These are phyloP conservation scores for Drosophila anomelani DNA, from an alignment of 2,888 invertebrate genomes.

Conservation along the genomic window DNA sequence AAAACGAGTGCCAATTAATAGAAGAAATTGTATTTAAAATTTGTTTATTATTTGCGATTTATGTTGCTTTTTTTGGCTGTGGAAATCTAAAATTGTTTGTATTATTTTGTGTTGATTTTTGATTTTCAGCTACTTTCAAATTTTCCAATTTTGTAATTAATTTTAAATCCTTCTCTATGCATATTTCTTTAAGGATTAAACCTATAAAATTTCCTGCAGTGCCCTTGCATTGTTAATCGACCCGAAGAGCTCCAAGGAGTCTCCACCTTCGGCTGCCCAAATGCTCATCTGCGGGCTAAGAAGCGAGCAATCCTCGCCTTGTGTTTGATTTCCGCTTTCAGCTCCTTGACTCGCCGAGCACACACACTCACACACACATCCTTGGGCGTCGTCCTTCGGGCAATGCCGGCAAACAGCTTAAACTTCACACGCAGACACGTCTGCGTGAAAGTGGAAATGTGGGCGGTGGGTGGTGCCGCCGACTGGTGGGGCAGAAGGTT, in stretches of 20 bases:
- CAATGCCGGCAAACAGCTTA: constrained; percentile 65
- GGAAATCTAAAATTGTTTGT: too few relatives aligned
- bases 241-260: neutral
- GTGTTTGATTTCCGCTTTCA: constrained; percentile 79
- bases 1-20: neutral
- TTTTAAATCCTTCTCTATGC: neutral
- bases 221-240: constrained; percentile 17
- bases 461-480: neutral
- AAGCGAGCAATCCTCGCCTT: constrained; percentile 48
- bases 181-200: neutral
- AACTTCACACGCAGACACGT: constrained; percentile 77
- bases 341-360: constrained; percentile 51
- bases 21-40: neutral
- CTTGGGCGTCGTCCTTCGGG: constrained; percentile 32
- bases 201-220: neutral
- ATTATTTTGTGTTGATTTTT: too few relatives aligned
- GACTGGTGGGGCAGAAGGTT: neutral
- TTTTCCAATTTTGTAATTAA: neutral
- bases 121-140: too few relatives aligned
- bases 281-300: constrained; percentile 23
- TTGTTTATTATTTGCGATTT: neutral
- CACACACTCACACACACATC: constrained; percentile 58
- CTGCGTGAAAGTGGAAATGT: constrained; percentile 57
- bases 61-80: neutral
- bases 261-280: neutral